Evolutionary conservation across 2,113 vertebrate genomes (phyloP).

Genomic region (Actenoides lindsayi): DNA sequence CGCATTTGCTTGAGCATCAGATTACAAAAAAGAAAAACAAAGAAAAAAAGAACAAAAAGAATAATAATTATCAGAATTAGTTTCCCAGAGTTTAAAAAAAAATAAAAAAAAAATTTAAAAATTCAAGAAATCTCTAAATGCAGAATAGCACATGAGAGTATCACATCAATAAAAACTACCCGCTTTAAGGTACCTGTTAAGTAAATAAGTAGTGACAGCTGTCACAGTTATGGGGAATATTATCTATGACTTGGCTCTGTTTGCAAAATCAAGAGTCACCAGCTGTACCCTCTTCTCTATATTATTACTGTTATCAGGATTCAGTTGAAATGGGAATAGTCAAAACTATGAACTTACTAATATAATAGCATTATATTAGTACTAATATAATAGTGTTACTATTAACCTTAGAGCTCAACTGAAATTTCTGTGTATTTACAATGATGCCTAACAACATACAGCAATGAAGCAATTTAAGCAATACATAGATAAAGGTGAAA

Average conservation of each 20-base stretch:
- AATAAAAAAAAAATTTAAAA: no score
- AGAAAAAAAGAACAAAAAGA: background rate
- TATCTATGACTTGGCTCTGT: background rate
- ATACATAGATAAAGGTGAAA: background rate
- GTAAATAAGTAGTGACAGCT: background rate
- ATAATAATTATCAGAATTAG: background rate
- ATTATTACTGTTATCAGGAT: background rate
- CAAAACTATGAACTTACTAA: background rate
- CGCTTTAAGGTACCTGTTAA: background rate
- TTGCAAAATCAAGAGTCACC: background rate
- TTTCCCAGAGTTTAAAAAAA: background rate
- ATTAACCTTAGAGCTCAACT: background rate
- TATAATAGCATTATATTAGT: no score
- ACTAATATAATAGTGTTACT: no score
- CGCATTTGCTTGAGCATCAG: background rate
- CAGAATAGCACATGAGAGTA: background rate
- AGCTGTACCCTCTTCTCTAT: background rate
- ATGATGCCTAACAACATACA: background rate
- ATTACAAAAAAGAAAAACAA: background rate
- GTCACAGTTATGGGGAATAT: background rate
- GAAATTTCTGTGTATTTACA: background rate
- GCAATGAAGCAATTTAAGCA: background rate
- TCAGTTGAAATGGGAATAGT: background rate
- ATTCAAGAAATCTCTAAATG: background rate
- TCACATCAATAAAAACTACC: background rate